Percentiles rank a stretch among this genome's conserved stretches.
These are phyloP conservation scores for Macrobrachium rosenbergii DNA, from an alignment of 1,140 invertebrate species.

Conservation along the genomic window DNA sequence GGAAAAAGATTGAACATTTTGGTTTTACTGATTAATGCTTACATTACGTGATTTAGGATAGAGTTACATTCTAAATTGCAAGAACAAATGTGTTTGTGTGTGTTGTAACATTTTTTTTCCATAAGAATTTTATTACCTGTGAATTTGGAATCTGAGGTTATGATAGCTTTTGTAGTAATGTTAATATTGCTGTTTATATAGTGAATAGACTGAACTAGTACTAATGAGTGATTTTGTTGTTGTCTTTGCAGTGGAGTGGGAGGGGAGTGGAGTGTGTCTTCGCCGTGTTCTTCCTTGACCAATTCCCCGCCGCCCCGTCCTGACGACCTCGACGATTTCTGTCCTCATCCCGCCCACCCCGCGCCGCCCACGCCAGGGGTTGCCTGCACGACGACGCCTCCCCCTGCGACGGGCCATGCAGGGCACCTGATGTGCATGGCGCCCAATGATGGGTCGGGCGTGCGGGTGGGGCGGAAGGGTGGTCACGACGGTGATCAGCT, in stretches of 20 bases:
- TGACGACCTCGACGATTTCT: slow-evolving; percentile 51
- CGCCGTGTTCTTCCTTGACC: slow-evolving; percentile 55
- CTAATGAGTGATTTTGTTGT: neutral
- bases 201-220: neutral
- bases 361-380: slow-evolving; percentile 40
- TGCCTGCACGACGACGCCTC: slow-evolving; percentile 31
- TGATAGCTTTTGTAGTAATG: too few species aligned
- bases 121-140: too few species aligned
- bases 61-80: too few species aligned
- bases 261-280: slow-evolving; percentile 56
- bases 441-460: slow-evolving; percentile 54
- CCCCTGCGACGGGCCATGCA: slow-evolving; percentile 33
- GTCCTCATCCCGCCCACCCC: slow-evolving; percentile 41
- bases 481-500: slow-evolving; percentile 51
- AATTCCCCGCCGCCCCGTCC: slow-evolving; percentile 53
- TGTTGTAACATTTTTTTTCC: too few species aligned
- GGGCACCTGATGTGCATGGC: slow-evolving; percentile 47
- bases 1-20: too few species aligned
- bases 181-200: slow-evolving; percentile 68
- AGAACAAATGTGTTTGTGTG: too few species aligned
- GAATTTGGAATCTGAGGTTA: too few species aligned
- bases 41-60: too few species aligned
- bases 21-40: too few species aligned
- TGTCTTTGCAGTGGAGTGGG: slow-evolving; percentile 52
- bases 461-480: slow-evolving; percentile 51